Evolutionary conservation across 2,888 invertebrate species (phyloP), one percentile per base, ranked within the genome.

Genomic region (Entomobrya proxima): DNA sequence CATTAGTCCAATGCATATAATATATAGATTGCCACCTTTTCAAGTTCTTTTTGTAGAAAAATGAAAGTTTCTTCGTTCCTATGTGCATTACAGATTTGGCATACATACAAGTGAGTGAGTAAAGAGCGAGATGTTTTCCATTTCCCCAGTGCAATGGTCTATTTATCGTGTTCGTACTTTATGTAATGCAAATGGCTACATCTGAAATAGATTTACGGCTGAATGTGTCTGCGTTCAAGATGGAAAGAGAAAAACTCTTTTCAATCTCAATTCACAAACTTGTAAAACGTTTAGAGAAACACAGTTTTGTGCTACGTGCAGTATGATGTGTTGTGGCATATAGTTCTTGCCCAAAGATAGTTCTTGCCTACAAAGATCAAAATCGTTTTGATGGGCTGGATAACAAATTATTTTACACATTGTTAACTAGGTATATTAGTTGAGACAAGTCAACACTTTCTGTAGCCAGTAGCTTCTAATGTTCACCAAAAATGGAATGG

Each of bases 271-370:
- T 64, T 27, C 76, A 35, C 77, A 79, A 79, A 79, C 67, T 79
- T 79, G 64, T 50, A 35, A 44, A 79, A 79, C 64, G 67, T 67
- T 79, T 67, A n/a, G n/a, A n/a, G n/a, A n/a, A n/a, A n/a, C n/a
- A n/a, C n/a, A n/a, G n/a, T n/a, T n/a, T n/a, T n/a, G n/a, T n/a
- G n/a, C n/a, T n/a, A n/a, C n/a, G n/a, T n/a, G n/a, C n/a, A n/a
- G n/a, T n/a, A n/a, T n/a, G n/a, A n/a, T n/a, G n/a, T n/a, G n/a
- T n/a, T n/a, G n/a, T n/a, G n/a, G n/a, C n/a, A n/a, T n/a, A n/a
- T n/a, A n/a, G n/a, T n/a, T n/a, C n/a, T n/a, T n/a, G n/a, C n/a
- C n/a, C n/a, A n/a, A n/a, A n/a, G n/a, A n/a, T n/a, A n/a, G n/a
- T n/a, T n/a, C n/a, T n/a, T n/a, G n/a, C n/a, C n/a, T n/a, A n/a